Evolutionary conservation across 2,113 vertebrate genomes (phyloP), one percentile per base, ranked within the genome.

Genomic region (Pipra filicauda): DNA sequence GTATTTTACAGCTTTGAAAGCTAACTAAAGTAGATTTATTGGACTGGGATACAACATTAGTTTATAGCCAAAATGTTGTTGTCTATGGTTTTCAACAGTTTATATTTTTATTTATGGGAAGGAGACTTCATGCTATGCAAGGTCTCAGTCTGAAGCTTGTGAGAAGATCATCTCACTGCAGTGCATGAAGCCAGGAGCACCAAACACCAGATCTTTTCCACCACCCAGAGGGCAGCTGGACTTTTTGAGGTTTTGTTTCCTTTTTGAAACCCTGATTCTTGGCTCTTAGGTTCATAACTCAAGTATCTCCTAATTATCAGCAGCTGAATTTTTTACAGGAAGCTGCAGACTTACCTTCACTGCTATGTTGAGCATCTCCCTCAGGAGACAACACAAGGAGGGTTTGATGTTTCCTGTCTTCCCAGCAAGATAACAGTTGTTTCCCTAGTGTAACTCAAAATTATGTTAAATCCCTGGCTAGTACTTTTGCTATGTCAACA

Each of bases 1-100:
- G 8, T 15, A 46, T 11, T 84, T 94, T 89, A 80, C 64, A 94
- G 76, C 35, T 97, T 76, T 93, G 69, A 95, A 55, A 69, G 77
- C 79, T 82, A 82, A 49, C 70, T 59, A 65, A 94, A 95, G 69
- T 89, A 73, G 12, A 65, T 59, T 58, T 91, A 57, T 81, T 75
- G 55, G n/a, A 51, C 58, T 70, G 26, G 73, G 44, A 41, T 76
- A 62, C 1, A 3, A 26, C 18, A n/a, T 81, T 43, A 61, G 22
- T 77, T 96, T 78, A 81, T 62, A 80, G 66, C 46, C 69, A 90
- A 93, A 95, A 91, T 31, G 22, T 59, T 73, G 62, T 35, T 70
- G 20, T 94, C 39, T 67, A 1, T 93, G 31, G 14, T 33, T 90
- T 76, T 48, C 57, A 62, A n/a, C 59, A 85, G 71, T 66, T 87